Percentiles rank a stretch among this genome's conserved stretches.
phyloP scores from a whole-genome alignment of 2,797 vertebrate genomes.

The Mionectes olivaceus region DNA sequence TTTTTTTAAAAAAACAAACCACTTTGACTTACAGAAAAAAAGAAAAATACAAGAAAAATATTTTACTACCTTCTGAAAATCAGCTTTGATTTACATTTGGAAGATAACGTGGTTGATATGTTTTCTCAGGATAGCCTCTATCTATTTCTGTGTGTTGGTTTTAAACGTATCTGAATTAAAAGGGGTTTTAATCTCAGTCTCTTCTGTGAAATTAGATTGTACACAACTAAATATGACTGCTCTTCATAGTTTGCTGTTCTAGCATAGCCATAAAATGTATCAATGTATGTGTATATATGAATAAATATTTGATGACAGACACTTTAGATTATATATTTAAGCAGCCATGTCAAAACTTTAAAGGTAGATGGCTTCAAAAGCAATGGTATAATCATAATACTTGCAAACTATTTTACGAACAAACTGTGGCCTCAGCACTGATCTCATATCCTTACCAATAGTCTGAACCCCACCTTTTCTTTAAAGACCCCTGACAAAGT shows the following conservation, averaged over 20 bases:
- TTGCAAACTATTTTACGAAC: constrained; percentile 25
- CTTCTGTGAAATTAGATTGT: constrained; percentile 73
- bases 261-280: constrained; percentile 72
- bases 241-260: constrained; percentile 67
- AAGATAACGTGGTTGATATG: constrained; percentile 30
- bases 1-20: neutral
- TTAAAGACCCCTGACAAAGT: constrained; percentile 7
- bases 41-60: neutral
- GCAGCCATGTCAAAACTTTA: constrained; percentile 72
- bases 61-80: constrained; percentile 18
- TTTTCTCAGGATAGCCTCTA: constrained; percentile 66
- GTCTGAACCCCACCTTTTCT: constrained; percentile 45
- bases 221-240: constrained; percentile 59
- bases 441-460: constrained; percentile 23
- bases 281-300: constrained; percentile 65
- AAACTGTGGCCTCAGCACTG: constrained; percentile 48
- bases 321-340: constrained; percentile 71
- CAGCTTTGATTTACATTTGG: neutral
- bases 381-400: constrained; percentile 30
- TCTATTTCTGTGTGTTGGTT: constrained; percentile 59
- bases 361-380: constrained; percentile 50
- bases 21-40: constrained; percentile 6
- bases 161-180: constrained; percentile 46
- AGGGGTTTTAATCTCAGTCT: constrained; percentile 40
- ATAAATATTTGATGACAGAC: constrained; percentile 61